Evolutionary conservation across 2,888 invertebrate genomes (phyloP).

Genomic region (Germaria angustata): DNA sequence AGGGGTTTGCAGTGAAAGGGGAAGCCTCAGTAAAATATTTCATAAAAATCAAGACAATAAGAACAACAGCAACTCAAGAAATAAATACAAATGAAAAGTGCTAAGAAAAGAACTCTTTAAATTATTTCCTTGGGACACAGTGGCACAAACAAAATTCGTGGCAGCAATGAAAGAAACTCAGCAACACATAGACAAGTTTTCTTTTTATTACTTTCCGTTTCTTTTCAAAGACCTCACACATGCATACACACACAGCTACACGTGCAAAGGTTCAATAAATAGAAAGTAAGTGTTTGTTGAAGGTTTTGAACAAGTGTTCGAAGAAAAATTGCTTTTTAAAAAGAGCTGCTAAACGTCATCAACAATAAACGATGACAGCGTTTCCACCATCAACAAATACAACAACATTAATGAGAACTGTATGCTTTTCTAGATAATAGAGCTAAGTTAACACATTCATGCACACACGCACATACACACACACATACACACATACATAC

Average conservation of each 20-base stretch:
- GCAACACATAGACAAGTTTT: background rate
- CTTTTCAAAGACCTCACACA: background rate
- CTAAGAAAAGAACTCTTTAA: slow-evolving; percentile 12
- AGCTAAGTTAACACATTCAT: background rate
- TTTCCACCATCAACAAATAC: slow-evolving; percentile 34
- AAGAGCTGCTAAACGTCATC: slow-evolving; percentile 35
- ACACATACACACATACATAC: background rate
- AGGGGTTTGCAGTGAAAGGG: background rate
- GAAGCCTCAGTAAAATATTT: background rate
- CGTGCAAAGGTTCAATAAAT: background rate
- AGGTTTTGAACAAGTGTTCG: slow-evolving; percentile 41
- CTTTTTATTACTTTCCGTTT: slow-evolving; percentile 58
- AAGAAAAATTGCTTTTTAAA: slow-evolving; percentile 63
- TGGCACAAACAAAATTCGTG: background rate
- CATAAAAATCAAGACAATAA: background rate
- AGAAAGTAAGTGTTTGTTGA: slow-evolving; percentile 4
- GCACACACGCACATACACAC: background rate
- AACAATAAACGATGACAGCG: slow-evolving; percentile 48
- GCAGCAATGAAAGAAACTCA: background rate
- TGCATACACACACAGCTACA: background rate
- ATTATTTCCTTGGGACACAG: slow-evolving; percentile 38
- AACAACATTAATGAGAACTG: slow-evolving; percentile 9
- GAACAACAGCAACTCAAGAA: background rate
- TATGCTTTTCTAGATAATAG: slow-evolving; percentile 34
- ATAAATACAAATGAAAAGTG: slow-evolving; percentile 16